Percentiles rank a stretch among this genome's conserved stretches.
Evolutionary conservation across 1,140 invertebrate genomes (phyloP).

Genomic region (Caerostris darwini): DNA sequence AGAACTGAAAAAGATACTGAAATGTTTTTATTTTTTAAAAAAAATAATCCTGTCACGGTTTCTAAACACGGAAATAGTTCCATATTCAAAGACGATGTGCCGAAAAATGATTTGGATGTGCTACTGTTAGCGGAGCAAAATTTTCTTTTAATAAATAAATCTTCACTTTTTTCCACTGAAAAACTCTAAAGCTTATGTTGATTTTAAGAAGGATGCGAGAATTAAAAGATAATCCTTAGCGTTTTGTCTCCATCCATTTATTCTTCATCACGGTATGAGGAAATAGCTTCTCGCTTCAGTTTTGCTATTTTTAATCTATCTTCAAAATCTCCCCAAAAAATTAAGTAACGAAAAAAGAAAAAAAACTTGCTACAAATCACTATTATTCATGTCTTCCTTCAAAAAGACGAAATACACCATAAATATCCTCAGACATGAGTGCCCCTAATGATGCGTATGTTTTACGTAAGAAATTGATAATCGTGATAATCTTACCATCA

Average conservation of each 20-base stretch:
- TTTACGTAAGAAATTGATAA: slow-evolving; percentile 60
- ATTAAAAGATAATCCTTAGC: too few relatives aligned
- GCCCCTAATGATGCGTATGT: slow-evolving; percentile 57
- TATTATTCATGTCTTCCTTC: slow-evolving; percentile 30
- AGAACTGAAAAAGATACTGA: too few relatives aligned
- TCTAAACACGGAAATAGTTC: too few relatives aligned
- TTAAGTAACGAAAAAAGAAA: neutral
- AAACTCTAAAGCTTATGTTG: too few relatives aligned
- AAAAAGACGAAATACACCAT: slow-evolving; percentile 7
- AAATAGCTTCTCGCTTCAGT: neutral
- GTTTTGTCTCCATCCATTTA: neutral
- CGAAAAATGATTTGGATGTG: too few relatives aligned
- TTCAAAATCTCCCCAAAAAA: neutral
- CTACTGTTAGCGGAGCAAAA: too few relatives aligned
- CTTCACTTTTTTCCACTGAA: too few relatives aligned
- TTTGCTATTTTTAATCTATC: neutral
- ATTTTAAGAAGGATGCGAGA: too few relatives aligned
- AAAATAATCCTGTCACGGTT: too few relatives aligned
- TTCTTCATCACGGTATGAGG: neutral
- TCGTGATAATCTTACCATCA: slow-evolving; percentile 55
- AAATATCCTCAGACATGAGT: slow-evolving; percentile 38
- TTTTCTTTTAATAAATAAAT: too few relatives aligned
- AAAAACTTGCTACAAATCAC: neutral
- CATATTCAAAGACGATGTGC: too few relatives aligned
- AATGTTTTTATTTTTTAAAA: too few relatives aligned